A percentile compares a stretch with the other conserved stretches of the same genome.
phyloP scores from a whole-genome alignment of 2,113 vertebrate species.

The Hydropotes inermis region DNA sequence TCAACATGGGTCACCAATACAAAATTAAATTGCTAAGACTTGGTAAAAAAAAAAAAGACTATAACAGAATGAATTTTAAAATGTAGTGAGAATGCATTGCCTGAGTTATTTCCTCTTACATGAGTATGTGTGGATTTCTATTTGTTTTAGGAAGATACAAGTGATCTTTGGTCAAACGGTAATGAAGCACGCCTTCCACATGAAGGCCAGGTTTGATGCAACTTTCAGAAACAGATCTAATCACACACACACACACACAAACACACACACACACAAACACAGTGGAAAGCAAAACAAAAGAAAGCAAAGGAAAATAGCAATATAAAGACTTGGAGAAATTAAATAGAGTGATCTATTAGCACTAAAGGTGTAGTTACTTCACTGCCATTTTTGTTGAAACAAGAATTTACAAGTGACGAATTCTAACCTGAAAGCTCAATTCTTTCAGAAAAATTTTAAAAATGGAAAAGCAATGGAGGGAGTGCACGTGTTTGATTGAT shows the following conservation, averaged over 20 bases:
- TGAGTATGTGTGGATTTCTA: not conserved
- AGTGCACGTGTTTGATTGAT: not conserved
- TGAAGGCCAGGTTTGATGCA: not conserved
- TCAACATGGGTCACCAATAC: not conserved
- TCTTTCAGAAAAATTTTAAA: not conserved
- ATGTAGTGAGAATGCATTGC: not conserved
- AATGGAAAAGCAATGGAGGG: not conserved
- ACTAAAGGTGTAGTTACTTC: not conserved
- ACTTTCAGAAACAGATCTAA: not conserved
- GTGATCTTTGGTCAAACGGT: not conserved
- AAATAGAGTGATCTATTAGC: not conserved
- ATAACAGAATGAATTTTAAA: not conserved
- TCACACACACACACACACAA: not conserved
- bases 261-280: too few species aligned
- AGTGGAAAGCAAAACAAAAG: not conserved
- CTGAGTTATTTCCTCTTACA: not conserved
- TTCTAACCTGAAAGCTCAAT: not conserved
- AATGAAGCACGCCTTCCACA: not conserved
- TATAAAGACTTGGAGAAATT: not conserved
- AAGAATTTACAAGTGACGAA: not conserved
- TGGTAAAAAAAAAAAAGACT: not conserved
- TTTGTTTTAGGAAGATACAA: not conserved
- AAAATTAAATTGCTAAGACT: not conserved
- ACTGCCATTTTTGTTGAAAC: not conserved
- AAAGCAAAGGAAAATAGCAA: not conserved